phyloP scores from a whole-genome alignment of 2,113 vertebrate genomes.

The Brachyhypopomus gauderio region DNA sequence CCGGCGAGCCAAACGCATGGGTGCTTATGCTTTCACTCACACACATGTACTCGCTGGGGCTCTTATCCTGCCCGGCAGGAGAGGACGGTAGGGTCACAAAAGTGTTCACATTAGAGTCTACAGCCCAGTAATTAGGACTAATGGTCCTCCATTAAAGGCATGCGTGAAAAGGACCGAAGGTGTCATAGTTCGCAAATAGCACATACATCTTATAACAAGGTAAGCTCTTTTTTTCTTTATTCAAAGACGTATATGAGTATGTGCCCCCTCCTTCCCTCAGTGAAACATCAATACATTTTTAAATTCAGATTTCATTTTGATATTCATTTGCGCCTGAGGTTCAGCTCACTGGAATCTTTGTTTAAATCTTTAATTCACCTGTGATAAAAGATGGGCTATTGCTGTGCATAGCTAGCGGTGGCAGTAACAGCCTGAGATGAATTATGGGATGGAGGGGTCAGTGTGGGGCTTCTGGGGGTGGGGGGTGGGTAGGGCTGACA shows the following conservation, averaged over 20 bases:
- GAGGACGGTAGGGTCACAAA: background rate
- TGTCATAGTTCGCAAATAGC: background rate
- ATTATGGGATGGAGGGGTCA: background rate
- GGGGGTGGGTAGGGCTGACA: too few species aligned
- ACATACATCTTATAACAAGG: background rate
- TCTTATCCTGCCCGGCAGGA: background rate
- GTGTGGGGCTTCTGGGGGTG: background rate
- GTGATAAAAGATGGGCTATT: conserved; percentile 45
- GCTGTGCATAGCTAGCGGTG: conserved; percentile 37
- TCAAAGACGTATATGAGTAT: background rate
- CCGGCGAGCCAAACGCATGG: background rate
- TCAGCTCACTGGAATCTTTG: conserved; percentile 25
- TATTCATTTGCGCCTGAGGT: conserved; percentile 32
- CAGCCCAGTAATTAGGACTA: background rate
- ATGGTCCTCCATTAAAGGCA: background rate
- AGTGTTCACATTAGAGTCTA: background rate
- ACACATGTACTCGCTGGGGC: background rate
- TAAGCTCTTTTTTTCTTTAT: background rate
- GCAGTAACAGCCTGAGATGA: background rate
- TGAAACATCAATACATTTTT: background rate
- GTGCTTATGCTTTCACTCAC: too few species aligned
- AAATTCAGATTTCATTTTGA: conserved; percentile 23
- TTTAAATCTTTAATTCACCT: conserved; percentile 51
- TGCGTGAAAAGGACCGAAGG: background rate
- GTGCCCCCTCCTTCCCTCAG: too few species aligned